phyloP scores from a whole-genome alignment of 2,113 vertebrate genomes.

The Cryptotis parvus region DNA sequence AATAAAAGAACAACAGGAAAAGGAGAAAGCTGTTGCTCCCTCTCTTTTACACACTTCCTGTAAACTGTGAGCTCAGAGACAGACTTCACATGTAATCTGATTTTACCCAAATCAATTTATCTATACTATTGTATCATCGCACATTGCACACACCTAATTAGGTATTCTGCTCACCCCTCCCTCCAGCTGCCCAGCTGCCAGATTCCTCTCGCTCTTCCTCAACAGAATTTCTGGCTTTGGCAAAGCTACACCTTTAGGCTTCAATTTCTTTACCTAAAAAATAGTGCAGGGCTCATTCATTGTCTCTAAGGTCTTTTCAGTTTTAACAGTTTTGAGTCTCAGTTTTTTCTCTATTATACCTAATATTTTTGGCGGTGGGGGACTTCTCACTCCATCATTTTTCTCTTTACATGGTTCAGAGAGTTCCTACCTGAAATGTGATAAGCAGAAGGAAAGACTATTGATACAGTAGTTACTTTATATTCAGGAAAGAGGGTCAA shows the following conservation, averaged over 20 bases:
- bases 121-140: slow-evolving; percentile 46
- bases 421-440: slow-evolving; percentile 71
- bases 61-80: slow-evolving; percentile 33
- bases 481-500: slow-evolving; percentile 72
- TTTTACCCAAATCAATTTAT: slow-evolving; percentile 64
- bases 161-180: background rate
- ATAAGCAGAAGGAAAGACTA: slow-evolving; percentile 67
- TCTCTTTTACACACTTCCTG: slow-evolving; percentile 43
- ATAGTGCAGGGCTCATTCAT: slow-evolving; percentile 8
- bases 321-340: slow-evolving; percentile 63
- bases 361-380: slow-evolving; percentile 57
- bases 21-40: slow-evolving; percentile 29
- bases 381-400: slow-evolving; percentile 60
- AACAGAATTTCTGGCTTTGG: slow-evolving; percentile 45
- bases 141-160: background rate
- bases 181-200: background rate
- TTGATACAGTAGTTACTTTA: slow-evolving; percentile 75
- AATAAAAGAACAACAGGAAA: slow-evolving; percentile 26
- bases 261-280: slow-evolving; percentile 60
- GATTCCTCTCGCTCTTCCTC: background rate
- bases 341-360: slow-evolving; percentile 65
- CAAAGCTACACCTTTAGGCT: slow-evolving; percentile 43
- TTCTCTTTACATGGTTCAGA: slow-evolving; percentile 75
- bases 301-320: slow-evolving; percentile 61
- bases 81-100: slow-evolving; percentile 62